phyloP scores from a whole-genome alignment of 2,888 invertebrate species.

The Pristionchus mayeri region DNA sequence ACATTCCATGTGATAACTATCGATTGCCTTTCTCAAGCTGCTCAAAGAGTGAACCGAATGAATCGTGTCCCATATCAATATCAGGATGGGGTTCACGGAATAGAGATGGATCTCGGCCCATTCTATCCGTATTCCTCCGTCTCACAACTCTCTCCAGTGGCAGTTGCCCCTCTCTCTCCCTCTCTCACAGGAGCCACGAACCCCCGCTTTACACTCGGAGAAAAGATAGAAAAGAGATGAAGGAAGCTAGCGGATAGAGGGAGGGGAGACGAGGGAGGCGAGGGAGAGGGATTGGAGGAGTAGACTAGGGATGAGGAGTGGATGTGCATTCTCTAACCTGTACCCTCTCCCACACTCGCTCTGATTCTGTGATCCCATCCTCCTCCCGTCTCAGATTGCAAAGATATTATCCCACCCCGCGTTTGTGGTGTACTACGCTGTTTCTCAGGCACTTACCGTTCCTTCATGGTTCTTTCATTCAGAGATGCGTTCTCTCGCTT shows the following conservation, averaged over 20 bases:
- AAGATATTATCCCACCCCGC: background rate
- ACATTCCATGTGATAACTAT: background rate
- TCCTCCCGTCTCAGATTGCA: background rate
- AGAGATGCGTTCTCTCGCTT: constrained; percentile 46
- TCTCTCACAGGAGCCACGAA: constrained; percentile 38
- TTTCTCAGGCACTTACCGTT: too few relatives aligned
- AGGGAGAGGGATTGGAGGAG: background rate
- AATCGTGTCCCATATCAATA: background rate
- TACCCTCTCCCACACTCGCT: constrained; percentile 12
- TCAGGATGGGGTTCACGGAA: constrained; percentile 3
- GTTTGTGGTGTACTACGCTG: background rate
- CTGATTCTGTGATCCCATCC: constrained; percentile 19
- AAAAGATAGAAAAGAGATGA: constrained; percentile 47
- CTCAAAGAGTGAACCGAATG: background rate
- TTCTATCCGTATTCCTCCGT: constrained; percentile 6
- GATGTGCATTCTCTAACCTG: constrained; percentile 43
- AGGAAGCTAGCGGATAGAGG: constrained; percentile 41
- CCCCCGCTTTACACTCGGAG: constrained; percentile 48
- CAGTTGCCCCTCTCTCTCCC: constrained; percentile 32
- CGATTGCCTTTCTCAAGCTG: background rate
- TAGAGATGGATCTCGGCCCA: background rate
- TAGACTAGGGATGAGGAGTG: background rate
- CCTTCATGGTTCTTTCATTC: background rate
- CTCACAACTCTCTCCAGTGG: constrained; percentile 6
- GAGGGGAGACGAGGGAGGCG: background rate